These are phyloP conservation scores for Drosophila leonis DNA, from an alignment of 2,888 invertebrate genomes.

Conservation along the genomic window DNA sequence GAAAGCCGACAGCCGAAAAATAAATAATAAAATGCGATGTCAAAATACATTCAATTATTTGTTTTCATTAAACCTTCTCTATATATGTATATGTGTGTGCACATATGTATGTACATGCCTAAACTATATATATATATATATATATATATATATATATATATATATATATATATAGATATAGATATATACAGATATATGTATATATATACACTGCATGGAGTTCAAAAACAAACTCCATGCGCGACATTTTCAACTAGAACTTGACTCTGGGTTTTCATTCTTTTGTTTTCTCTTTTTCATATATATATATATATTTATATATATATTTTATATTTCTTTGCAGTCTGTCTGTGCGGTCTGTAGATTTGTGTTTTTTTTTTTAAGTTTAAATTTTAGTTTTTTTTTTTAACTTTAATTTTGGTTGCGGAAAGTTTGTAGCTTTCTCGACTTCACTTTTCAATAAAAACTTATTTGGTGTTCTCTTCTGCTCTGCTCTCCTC, in stretches of 20 bases:
- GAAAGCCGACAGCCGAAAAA: slow-evolving; percentile 86
- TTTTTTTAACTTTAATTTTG: slow-evolving; percentile 17
- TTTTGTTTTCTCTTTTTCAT: slow-evolving; percentile 5
- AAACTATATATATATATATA: slow-evolving; percentile 17
- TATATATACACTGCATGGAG: slow-evolving; percentile 24
- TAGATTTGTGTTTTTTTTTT: slow-evolving; percentile 14
- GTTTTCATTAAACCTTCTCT: slow-evolving; percentile 51
- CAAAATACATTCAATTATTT: slow-evolving; percentile 70
- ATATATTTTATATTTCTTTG: slow-evolving; percentile 2
- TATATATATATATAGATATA: slow-evolving; percentile 8
- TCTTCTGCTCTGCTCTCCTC: slow-evolving; percentile 8
- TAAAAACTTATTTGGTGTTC: slow-evolving; percentile 34
- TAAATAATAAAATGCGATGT: slow-evolving; percentile 73
- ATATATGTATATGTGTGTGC: background rate
- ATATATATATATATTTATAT: background rate
- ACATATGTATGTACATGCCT: slow-evolving; percentile 7
- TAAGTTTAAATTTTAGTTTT: background rate
- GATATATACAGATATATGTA: slow-evolving; percentile 6
- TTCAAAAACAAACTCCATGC: slow-evolving; percentile 47
- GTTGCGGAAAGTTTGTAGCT: no score
- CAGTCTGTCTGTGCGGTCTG: slow-evolving; percentile 46
- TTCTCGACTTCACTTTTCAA: slow-evolving; percentile 22
- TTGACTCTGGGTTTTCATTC: slow-evolving; percentile 8
- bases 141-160: background rate
- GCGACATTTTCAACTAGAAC: slow-evolving; percentile 25